phyloP scores from a whole-genome alignment of 35 echinoderm and acorn worm species.

The Heliocidaris erythrogramma region DNA sequence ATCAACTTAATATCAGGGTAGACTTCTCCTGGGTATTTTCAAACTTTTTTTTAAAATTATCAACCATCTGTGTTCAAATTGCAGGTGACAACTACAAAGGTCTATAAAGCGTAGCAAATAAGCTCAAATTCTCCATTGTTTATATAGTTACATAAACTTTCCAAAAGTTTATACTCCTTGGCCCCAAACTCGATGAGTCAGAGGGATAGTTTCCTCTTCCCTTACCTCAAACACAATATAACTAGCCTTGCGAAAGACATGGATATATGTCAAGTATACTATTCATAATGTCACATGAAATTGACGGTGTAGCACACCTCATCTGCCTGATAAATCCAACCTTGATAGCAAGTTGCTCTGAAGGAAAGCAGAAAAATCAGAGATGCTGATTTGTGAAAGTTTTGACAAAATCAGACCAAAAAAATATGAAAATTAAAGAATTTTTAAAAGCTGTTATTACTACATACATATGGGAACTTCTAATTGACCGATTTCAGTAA shows the following conservation, averaged over 20 bases:
- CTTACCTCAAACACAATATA: not conserved
- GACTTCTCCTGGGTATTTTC: no score
- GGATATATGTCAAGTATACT: not conserved
- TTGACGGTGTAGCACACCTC: not conserved
- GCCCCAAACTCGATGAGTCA: not conserved
- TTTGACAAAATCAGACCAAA: no score
- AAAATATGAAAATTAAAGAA: no score
- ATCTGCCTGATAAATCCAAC: no score
- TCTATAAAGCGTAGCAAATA: not conserved
- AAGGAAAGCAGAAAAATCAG: no score
- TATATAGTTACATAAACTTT: not conserved
- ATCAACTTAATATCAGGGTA: no score
- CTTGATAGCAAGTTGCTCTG: no score
- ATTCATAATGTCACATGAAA: not conserved
- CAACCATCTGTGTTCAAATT: not conserved
- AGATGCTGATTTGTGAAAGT: no score
- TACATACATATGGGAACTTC: no score
- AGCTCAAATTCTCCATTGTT: not conserved
- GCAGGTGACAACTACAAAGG: not conserved
- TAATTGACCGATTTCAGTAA: no score
- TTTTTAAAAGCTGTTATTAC: no score
- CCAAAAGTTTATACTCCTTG: not conserved
- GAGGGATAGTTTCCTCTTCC: not conserved
- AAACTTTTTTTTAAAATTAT: not conserved
- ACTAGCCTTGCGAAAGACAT: not conserved